Evolutionary conservation across 2,113 vertebrate species (phyloP).

Genomic region (Muntiacus reevesi): DNA sequence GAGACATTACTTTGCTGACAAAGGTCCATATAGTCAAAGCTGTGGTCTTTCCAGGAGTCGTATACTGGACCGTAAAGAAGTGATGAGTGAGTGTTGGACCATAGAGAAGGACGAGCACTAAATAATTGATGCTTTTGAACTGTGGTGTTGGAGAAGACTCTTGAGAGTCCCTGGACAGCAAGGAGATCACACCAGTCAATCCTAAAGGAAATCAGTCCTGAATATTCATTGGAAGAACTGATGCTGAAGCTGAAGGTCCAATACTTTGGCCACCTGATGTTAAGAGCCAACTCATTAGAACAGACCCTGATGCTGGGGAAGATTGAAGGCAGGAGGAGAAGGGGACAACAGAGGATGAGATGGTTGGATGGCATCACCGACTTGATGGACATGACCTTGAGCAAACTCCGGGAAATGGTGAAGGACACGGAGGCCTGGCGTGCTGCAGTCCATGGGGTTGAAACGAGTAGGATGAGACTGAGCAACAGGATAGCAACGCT

Average conservation of each 20-base stretch:
- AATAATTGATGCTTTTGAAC: not conserved
- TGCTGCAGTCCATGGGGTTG: not conserved
- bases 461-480: not conserved
- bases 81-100: not conserved
- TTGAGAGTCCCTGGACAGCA: not conserved
- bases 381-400: not conserved
- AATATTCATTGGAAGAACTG: not conserved
- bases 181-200: not conserved
- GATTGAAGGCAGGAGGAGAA: not conserved
- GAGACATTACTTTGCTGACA: not conserved
- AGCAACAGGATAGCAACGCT: not conserved
- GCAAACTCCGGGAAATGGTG: not conserved
- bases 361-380: not conserved
- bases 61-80: not conserved
- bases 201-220: not conserved
- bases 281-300: not conserved
- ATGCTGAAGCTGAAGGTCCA: not conserved
- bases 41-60: not conserved
- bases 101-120: accelerated
- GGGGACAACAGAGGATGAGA: not conserved
- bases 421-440: not conserved
- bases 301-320: not conserved
- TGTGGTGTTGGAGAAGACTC: not conserved
- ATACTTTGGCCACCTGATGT: not conserved
- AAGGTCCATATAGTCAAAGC: not conserved